These are phyloP conservation scores for Bujurquina vittata DNA, from an alignment of 2,113 vertebrate species.

Conservation along the genomic window DNA sequence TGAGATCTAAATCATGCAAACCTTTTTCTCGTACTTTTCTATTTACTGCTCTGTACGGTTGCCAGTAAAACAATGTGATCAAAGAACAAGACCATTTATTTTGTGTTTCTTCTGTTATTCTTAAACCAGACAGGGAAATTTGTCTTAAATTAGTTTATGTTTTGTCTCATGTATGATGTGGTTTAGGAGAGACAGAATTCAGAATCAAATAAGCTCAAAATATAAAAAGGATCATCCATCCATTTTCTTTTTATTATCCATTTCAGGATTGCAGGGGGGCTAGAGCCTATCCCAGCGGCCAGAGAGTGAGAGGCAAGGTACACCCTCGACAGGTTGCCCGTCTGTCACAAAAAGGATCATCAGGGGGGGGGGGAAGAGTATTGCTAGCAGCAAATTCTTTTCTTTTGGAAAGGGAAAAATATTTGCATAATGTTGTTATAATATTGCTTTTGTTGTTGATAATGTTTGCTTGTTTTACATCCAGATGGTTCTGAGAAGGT, in stretches of 20 bases:
- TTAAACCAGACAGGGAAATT: background rate
- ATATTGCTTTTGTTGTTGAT: background rate
- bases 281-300: too few relatives aligned
- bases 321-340: too few relatives aligned
- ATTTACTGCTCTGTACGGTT: background rate
- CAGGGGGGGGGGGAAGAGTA: too few relatives aligned
- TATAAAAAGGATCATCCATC: background rate
- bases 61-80: too few relatives aligned
- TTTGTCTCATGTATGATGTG: too few relatives aligned
- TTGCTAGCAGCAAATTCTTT: rapidly evolving
- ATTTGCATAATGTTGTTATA: background rate
- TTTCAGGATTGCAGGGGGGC: background rate
- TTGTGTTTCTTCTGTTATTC: background rate
- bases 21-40: background rate
- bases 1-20: background rate
- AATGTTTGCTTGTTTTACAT: background rate
- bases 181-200: too few relatives aligned
- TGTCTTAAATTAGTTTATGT: background rate
- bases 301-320: too few relatives aligned
- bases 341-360: too few relatives aligned
- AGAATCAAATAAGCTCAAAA: background rate
- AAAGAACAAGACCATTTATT: too few relatives aligned
- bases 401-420: background rate
- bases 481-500: background rate
- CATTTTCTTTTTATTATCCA: too few relatives aligned